A percentile compares a stretch with the other conserved stretches of the same genome.
Conservation (phyloP, 1,140 invertebrate genomes). For the Anastrepha obliqua region DNA sequence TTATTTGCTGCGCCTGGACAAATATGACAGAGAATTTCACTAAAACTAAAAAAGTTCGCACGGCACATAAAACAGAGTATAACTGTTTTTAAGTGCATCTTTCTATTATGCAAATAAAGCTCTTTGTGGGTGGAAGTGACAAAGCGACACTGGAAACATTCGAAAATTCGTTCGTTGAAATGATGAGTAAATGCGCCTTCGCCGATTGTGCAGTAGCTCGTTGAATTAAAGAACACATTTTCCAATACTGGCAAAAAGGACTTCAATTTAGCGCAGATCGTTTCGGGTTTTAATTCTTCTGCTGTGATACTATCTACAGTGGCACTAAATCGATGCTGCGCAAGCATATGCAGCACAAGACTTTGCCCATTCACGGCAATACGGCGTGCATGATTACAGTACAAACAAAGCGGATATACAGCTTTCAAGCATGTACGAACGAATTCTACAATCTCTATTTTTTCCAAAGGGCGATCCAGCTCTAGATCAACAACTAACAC, state of each 20-base stretch:
- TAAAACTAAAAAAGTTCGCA: constrained; percentile 88
- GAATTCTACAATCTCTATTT: constrained; percentile 81
- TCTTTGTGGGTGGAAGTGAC: constrained; percentile 85
- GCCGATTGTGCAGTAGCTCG: constrained; percentile 79
- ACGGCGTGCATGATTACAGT: constrained; percentile 87
- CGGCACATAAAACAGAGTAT: constrained; percentile 90
- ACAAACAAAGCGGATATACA: constrained; percentile 83
- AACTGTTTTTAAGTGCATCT: constrained; percentile 88
- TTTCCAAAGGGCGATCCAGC: constrained; percentile 83
- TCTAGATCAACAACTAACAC: constrained; percentile 82
- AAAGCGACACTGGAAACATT: constrained; percentile 89
- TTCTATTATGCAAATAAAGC: constrained; percentile 87
- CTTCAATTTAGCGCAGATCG: constrained; percentile 81
- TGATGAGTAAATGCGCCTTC: constrained; percentile 61
- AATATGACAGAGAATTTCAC: constrained; percentile 88
- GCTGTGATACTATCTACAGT: constrained; percentile 83
- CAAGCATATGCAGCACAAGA: constrained; percentile 84
- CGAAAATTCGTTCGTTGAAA: constrained; percentile 79
- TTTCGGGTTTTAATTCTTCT: constrained; percentile 83
- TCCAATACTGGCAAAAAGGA: constrained; percentile 79
- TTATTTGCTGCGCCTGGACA: constrained; percentile 84
- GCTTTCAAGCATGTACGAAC: constrained; percentile 83
- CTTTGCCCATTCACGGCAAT: constrained; percentile 89
- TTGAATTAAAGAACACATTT: constrained; percentile 81
- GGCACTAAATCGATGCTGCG: constrained; percentile 84